Evolutionary conservation across 2,797 vertebrate genomes (phyloP).

Genomic region (Poecilia velifera): DNA sequence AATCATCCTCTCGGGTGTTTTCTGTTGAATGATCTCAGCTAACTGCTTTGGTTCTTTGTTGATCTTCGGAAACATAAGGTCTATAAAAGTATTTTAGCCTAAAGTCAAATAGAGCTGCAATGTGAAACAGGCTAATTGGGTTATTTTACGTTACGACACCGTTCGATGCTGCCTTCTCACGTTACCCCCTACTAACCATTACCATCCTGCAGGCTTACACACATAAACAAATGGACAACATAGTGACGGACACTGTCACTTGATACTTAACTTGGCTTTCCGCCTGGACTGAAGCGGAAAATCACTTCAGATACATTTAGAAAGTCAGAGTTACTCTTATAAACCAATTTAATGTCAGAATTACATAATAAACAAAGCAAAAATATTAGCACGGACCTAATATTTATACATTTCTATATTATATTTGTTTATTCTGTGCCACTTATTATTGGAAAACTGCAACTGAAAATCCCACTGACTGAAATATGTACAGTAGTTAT

Average conservation of each 20-base stretch:
- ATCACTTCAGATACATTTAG: neutral
- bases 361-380: neutral
- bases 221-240: conserved; percentile 42
- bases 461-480: neutral
- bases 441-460: neutral
- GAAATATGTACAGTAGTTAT: neutral
- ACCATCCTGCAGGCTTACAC: conserved; percentile 32
- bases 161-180: neutral
- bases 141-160: conserved; percentile 12
- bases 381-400: neutral
- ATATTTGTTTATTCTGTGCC: neutral
- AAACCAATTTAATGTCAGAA: neutral
- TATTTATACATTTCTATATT: neutral
- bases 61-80: neutral
- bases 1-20: conserved; percentile 3
- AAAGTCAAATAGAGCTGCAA: conserved; percentile 13
- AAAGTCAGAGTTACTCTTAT: neutral
- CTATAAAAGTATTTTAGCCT: neutral
- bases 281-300: neutral
- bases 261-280: conserved; percentile 18
- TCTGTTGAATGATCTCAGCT: neutral
- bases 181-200: neutral
- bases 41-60: conserved; percentile 7
- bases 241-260: conserved; percentile 20
- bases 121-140: neutral